phyloP scores from a whole-genome alignment of 2,797 vertebrate species.

The Catostomus latipinnis region DNA sequence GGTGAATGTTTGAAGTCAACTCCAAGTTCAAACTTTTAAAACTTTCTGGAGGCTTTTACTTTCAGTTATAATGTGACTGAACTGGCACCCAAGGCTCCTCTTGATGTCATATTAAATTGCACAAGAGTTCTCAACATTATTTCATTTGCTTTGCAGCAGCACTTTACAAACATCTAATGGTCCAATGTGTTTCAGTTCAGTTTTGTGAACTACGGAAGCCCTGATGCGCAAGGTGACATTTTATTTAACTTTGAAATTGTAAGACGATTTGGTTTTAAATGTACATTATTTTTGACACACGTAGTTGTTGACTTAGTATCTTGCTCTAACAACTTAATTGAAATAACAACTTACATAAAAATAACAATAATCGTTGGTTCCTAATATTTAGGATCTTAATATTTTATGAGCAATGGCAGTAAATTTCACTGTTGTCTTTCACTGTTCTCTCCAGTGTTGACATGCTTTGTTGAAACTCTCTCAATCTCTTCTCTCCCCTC shows the following conservation, averaged over 20 bases:
- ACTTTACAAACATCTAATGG: neutral
- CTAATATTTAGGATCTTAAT: neutral
- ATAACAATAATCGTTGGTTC: neutral
- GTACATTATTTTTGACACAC: too few relatives aligned
- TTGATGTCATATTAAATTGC: neutral
- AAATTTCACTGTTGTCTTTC: constrained; percentile 9
- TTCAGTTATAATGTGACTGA: constrained; percentile 1
- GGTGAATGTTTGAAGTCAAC: constrained; percentile 37
- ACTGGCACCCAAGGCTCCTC: neutral
- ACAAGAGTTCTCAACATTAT: neutral
- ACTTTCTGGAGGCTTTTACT: neutral
- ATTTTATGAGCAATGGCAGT: neutral
- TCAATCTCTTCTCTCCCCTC: neutral
- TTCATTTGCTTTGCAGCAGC: neutral
- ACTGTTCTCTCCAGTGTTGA: neutral
- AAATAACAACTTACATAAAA: neutral
- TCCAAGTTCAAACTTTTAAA: neutral
- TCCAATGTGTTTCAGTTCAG: neutral
- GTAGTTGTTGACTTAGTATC: too few relatives aligned
- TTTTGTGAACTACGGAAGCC: neutral
- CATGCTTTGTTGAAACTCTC: constrained; percentile 24
- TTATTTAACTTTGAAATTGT: neutral
- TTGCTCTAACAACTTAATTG: too few relatives aligned
- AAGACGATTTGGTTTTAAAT: neutral
- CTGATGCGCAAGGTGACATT: neutral